Base-by-base conservation (phyloP, 1,140 invertebrate species). In the Anastrepha ludens region DNA sequence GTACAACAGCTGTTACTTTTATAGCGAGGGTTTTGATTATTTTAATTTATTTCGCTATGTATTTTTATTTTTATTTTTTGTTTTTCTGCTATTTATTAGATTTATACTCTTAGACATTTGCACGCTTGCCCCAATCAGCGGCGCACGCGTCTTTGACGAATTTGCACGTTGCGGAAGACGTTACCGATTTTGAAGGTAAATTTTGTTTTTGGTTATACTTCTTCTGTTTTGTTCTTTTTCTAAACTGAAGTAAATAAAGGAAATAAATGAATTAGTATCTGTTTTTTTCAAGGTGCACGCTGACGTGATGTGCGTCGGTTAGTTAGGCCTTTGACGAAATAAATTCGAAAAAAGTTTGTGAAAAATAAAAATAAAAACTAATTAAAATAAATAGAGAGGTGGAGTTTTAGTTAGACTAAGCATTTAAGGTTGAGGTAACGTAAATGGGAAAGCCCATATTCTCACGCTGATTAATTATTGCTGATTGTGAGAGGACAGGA, bases 111-210 rank as follows among this genome's bases (percentile, higher is more conserved):
- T 85, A n/a, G 50, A 17, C 44, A n/a, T 85, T 85, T 85, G 47
- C 85, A 17, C 13, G 17, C 50, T 62, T 29, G 85, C 41, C 41
- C 62, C 44, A 58, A 55, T 55, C 74, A 55, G 50, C 47, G 13
- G 74, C 58, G 85, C 85, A 62, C 60, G 58, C 60, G 39, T 44
- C 59, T 86, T 86, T 64, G 58, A 64, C 59, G 58, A 86, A 86
- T 44, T 62, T 50, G 85, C 85, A 86, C 58, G 17, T 55, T 81
- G 74, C 74, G 74, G 74, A 81, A 81, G 74, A 50, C 74, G 50
- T 29, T 15, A 9, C 17, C 3, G 8, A 55, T 41, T 81, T 81
- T 81, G 74, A 81, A 81, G 74, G 74, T 81, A 47, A 55, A 6
- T 55, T 9, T 81, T 55, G 50, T 55, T 81, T 20, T 81, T 81